Evolutionary conservation across 1,140 invertebrate species (phyloP).

Genomic region (Rhyzopertha dominica): DNA sequence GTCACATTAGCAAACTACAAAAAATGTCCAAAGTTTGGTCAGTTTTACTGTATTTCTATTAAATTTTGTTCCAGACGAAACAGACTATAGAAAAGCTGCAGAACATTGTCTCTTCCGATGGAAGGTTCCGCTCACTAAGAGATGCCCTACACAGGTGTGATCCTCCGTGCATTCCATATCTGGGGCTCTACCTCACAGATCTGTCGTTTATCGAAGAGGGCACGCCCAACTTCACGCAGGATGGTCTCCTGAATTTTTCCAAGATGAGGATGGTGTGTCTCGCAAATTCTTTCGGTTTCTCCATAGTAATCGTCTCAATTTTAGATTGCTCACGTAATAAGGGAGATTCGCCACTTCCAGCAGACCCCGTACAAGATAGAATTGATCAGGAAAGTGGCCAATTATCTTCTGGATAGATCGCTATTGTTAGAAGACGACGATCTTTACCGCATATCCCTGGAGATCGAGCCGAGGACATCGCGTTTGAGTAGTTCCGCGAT

Average conservation of each 20-base stretch:
- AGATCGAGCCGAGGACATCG: constrained; percentile 75
- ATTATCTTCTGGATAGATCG: constrained; percentile 75
- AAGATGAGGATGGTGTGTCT: constrained; percentile 89
- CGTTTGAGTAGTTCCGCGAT: constrained; percentile 36
- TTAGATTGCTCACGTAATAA: constrained; percentile 88
- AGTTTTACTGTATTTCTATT: constrained; percentile 14
- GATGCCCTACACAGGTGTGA: constrained; percentile 89
- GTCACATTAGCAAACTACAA: background rate
- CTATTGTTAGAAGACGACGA: constrained; percentile 76
- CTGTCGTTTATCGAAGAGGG: constrained; percentile 93
- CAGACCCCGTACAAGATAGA: constrained; percentile 91
- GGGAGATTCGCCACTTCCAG: constrained; percentile 88
- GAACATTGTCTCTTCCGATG: constrained; percentile 81
- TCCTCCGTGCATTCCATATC: constrained; percentile 88
- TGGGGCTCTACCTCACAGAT: constrained; percentile 90
- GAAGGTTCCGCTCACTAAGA: constrained; percentile 79
- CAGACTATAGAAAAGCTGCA: constrained; percentile 86
- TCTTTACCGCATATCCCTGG: constrained; percentile 75
- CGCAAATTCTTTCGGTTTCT: constrained; percentile 8
- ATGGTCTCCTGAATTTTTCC: constrained; percentile 89
- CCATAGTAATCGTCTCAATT: constrained; percentile 32
- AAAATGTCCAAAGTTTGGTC: too few species aligned
- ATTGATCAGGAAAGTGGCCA: constrained; percentile 71
- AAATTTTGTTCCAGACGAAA: constrained; percentile 61
- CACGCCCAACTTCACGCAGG: constrained; percentile 86